These are phyloP conservation scores for Centropus bengalensis DNA, from an alignment of 2,113 vertebrate species.

Conservation along the genomic window DNA sequence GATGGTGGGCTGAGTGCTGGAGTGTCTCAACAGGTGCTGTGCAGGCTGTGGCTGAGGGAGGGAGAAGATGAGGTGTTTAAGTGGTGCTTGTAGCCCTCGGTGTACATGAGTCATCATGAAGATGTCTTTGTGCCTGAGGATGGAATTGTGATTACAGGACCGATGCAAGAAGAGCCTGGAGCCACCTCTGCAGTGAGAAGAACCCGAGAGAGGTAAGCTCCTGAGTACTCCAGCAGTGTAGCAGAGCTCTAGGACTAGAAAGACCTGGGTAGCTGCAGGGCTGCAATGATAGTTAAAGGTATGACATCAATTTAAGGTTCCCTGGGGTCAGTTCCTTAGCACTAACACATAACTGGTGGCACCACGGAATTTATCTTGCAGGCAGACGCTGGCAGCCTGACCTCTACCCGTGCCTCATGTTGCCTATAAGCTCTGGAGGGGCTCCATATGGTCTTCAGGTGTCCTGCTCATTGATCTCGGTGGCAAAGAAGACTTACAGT, in stretches of 20 bases:
- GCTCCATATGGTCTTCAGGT: background rate
- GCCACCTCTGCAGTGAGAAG: background rate
- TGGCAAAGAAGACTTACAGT: background rate
- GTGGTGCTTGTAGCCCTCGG: background rate
- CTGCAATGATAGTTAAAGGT: background rate
- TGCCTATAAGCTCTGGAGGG: background rate
- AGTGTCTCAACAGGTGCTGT: background rate
- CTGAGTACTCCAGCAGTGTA: background rate
- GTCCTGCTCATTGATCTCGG: background rate
- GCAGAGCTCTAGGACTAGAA: background rate
- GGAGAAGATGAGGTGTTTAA: background rate
- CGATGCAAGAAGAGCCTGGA: background rate
- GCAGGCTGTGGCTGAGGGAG: background rate
- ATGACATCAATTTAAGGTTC: background rate
- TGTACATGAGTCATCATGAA: background rate
- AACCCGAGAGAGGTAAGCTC: background rate
- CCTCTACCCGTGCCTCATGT: fast-evolving
- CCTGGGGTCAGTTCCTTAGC: background rate
- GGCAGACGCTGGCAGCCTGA: background rate
- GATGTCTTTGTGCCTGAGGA: background rate
- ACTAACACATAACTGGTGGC: background rate
- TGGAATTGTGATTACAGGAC: background rate
- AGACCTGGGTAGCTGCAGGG: background rate
- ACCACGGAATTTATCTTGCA: background rate
- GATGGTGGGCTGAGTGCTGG: background rate